Evolutionary conservation across 2,113 vertebrate genomes (phyloP).

Genomic region (Tachysurus vachellii): DNA sequence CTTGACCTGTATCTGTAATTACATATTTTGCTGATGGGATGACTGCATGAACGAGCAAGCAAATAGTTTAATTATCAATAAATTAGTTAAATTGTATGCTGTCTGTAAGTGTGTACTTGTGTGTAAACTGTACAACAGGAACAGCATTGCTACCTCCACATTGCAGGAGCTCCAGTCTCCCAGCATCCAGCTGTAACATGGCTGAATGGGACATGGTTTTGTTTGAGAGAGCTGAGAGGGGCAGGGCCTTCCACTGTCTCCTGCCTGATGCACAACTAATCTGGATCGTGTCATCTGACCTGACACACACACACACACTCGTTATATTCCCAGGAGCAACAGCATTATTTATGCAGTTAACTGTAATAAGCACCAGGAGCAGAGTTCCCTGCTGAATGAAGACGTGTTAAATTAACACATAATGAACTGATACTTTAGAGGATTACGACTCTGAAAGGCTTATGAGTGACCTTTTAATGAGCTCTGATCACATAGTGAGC

Average conservation of each 20-base stretch:
- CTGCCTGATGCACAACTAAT: constrained; percentile 78
- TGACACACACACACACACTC: constrained; percentile 56
- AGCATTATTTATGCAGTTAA: constrained; percentile 27
- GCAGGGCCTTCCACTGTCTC: constrained; percentile 86
- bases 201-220: constrained; percentile 82
- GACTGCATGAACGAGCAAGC: not conserved
- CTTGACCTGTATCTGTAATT: not conserved
- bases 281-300: constrained; percentile 82
- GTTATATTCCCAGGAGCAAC: not conserved
- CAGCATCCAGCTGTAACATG: constrained; percentile 88
- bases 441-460: constrained; percentile 7
- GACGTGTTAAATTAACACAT: constrained; percentile 43
- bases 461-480: not conserved
- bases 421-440: constrained; percentile 33
- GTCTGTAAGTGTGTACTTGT: not conserved
- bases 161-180: constrained; percentile 86
- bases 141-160: constrained; percentile 77
- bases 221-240: constrained; percentile 82
- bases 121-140: no score
- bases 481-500: constrained; percentile 3
- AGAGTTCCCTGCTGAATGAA: constrained; percentile 29
- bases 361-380: constrained; percentile 32
- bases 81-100: not conserved
- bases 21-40: not conserved
- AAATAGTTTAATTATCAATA: not conserved